Base-by-base conservation (phyloP, 2,113 vertebrate species). In the Circaetus cinerascens region DNA sequence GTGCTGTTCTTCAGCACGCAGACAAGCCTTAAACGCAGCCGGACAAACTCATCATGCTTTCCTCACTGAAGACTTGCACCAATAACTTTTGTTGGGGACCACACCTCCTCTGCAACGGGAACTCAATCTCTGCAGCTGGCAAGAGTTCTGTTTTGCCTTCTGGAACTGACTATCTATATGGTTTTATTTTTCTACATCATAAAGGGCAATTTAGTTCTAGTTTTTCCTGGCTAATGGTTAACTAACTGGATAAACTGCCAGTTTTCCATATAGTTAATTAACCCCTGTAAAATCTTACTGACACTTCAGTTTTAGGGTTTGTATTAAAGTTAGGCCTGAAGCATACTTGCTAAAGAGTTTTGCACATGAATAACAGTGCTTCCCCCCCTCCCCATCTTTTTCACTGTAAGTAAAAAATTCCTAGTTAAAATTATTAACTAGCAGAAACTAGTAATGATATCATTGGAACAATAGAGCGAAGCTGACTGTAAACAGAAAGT, bases 1-100 rank as follows among this genome's bases (percentile, higher is more conserved):
- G 95, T 97, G 88, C 93, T 89, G 95, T 83, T 96, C 94, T 95
- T 93, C 96, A 56, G 95, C 91, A 92, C 57, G 85, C 96, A 95
- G 90, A 29, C 56, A 10, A 93, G 92, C 53, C 55, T 93, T 14
- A 29, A 86, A 85, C 40, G 51, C 89, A 93, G 95, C 75, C 9
- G 40, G 89, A 82, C 83, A 71, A 53, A 62, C 73, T 86, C 72
- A 38, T 83, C 82, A 13, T 40, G 66, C 76, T 96, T 79, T 57
- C 60, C 88, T 90, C 90, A 38, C 59, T 5, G 41, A 80, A 50
- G 29, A 81, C 14, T 13, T 51, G 48, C 90, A 22, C 73, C 86
- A 22, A 7, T 53, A 97, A 96, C 89, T 98, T 96, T 8, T 73
- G 19, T 2, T 71, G 93, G 38, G 93, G 79, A 82, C 79, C 40